Evolutionary conservation across 2,113 vertebrate species (phyloP), one percentile per base, ranked within the genome.

Genomic region (Cyphomyrus plagiostoma): DNA sequence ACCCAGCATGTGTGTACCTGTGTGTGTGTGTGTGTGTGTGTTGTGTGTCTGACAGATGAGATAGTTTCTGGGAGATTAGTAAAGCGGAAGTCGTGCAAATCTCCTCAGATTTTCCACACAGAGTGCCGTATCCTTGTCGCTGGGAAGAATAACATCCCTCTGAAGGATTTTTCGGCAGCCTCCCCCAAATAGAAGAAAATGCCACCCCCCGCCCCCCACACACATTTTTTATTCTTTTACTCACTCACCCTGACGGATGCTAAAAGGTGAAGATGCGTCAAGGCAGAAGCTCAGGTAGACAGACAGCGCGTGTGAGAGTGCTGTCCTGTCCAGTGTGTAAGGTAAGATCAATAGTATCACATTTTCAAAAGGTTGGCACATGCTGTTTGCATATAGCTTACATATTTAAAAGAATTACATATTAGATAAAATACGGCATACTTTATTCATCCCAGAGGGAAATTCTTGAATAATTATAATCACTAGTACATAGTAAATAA

Each of bases 71-170:
- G 91, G 88, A 90, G 88, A 83, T 88, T 46, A 26, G 3, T 49
- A 49, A 49, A 85, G 91, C 86, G 89, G 90, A 92, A 91, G 88
- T 92, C 90, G 92, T 91, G 92, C 50, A 84, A 87, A 90, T 91
- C 89, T 89, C 88, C 89, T 94, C 91, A 93, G 87, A 92, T 89
- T 93, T 94, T 92, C 92, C 91, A 93, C 91, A 53, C 15, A 89
- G 88, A 35, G 91, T 17, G 17, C 88, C 91, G 91, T 91, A 93
- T 88, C 88, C 84, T 19, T 46, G 88, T 70, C 49, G 89, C 91
- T 87, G 90, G 89, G 90, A 92, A 91, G 92, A 93, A 92, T 90
- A 93, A 90, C 86, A 62, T 30, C 45, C 58, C 77, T 88, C 85
- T 88, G 88, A 90, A 66, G 89, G 58, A 86, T 90, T 91, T 89